phyloP scores from a whole-genome alignment of 1,140 invertebrate genomes.

The Parapsyche elsis region DNA sequence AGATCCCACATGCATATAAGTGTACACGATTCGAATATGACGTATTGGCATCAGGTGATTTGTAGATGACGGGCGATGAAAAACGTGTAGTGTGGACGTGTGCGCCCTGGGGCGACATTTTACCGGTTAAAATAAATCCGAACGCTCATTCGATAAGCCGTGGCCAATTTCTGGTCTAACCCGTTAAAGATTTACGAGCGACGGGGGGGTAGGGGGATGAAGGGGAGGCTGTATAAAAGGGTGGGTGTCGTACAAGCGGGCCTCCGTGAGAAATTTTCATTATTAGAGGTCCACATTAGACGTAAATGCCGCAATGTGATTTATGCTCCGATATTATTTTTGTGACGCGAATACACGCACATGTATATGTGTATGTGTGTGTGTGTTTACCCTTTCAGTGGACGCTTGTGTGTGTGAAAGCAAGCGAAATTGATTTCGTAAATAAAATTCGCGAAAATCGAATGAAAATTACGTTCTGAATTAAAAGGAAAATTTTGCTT shows the following conservation, averaged over 20 bases:
- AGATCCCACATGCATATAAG: too few species aligned
- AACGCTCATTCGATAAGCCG: slow-evolving; percentile 27
- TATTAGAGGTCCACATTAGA: slow-evolving; percentile 36
- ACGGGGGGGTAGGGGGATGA: background rate
- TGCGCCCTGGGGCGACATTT: background rate
- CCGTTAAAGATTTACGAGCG: slow-evolving; percentile 34
- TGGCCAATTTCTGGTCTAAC: slow-evolving; percentile 18
- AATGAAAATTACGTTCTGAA: too few species aligned
- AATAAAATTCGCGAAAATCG: too few species aligned
- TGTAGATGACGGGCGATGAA: background rate
- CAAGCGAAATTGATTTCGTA: background rate
- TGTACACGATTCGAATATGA: too few species aligned
- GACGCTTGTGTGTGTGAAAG: background rate
- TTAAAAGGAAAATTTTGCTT: too few species aligned
- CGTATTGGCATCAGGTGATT: background rate
- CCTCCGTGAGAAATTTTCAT: slow-evolving; percentile 33
- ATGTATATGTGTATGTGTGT: background rate
- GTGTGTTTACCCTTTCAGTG: background rate
- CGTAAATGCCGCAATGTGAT: slow-evolving; percentile 31
- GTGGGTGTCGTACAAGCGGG: background rate
- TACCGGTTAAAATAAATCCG: slow-evolving; percentile 23
- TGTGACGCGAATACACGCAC: background rate
- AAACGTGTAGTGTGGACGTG: too few species aligned
- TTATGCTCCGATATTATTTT: slow-evolving; percentile 35
- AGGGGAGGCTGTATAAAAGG: slow-evolving; percentile 18